Evolutionary conservation across 2,113 vertebrate species (phyloP), one percentile per base, ranked within the genome.

Genomic region (Brienomyrus longianalis): DNA sequence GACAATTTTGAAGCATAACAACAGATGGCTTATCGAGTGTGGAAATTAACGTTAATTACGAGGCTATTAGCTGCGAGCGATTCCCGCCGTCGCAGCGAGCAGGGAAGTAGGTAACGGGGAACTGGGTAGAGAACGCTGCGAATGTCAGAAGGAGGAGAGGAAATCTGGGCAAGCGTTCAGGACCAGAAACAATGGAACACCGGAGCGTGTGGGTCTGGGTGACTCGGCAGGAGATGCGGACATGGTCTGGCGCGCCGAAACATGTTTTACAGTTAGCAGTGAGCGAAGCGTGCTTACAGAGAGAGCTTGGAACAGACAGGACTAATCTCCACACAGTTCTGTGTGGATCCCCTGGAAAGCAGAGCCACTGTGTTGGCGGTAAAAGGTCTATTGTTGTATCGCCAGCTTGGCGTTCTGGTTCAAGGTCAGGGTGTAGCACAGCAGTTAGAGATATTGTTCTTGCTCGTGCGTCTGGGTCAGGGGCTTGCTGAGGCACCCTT

Each of bases 11-110:
- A 89, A 59, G 85, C 45, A 83, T 83, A 88, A 86, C 89, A 88
- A 50, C 89, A 91, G 90, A 92, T 90, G 91, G 74, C 89, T 90
- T 89, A 91, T 84, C 88, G 88, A 90, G 90, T 89, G 89, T 86
- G 88, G 89, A 91, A 89, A 89, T 92, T 89, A 91, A 87, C 88
- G 77, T 90, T 90, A 66, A 91, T 91, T 90, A 90, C 43, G 54
- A 84, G 90, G 89, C 90, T 80, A 59, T 92, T 92, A 90, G 77
- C 87, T 88, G 45, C 77, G 85, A 70, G 90, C 83, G 27, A 89
- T 90, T 90, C 83, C 83, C 59, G 19, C 66, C 9, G 31, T 21
- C 10, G 86, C 62, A 27, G 10, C 39, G 83, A 66, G 51, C 13
- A 62, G 43, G 62, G 19, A 9, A 50, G 66, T 83, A 56, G 27